A percentile compares a stretch with the other conserved stretches of the same genome.
These are phyloP conservation scores for Craseonycteris thonglongyai DNA, from an alignment of 2,113 vertebrate species.

Conservation along the genomic window DNA sequence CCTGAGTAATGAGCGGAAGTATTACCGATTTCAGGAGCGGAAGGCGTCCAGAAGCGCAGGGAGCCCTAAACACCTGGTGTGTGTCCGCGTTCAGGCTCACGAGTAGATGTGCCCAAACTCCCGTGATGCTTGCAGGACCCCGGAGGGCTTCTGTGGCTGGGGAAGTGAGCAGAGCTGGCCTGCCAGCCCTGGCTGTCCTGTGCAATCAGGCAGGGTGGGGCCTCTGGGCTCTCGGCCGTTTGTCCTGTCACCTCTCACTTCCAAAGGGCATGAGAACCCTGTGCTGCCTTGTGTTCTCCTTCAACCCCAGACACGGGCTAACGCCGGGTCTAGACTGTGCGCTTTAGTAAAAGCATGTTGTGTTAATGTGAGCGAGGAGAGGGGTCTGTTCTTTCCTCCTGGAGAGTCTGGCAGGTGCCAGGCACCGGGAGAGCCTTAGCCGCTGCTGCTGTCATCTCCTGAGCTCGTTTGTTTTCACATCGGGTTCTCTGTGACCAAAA, in stretches of 20 bases:
- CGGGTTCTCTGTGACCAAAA: rapidly evolving
- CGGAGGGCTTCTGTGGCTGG: not conserved
- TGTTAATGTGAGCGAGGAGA: not conserved
- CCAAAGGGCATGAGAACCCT: too few relatives aligned
- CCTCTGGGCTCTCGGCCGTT: too few relatives aligned
- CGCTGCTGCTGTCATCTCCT: rapidly evolving
- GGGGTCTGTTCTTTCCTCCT: not conserved
- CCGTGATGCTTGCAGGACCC: not conserved
- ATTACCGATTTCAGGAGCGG: not conserved
- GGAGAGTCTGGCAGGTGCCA: rapidly evolving
- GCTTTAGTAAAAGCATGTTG: rapidly evolving
- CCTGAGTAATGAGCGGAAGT: not conserved
- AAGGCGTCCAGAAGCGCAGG: rapidly evolving
- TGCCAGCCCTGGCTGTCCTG: not conserved
- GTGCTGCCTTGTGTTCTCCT: rapidly evolving
- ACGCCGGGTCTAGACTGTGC: rapidly evolving
- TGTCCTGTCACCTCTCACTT: too few relatives aligned
- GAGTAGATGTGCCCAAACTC: not conserved
- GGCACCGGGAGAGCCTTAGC: rapidly evolving
- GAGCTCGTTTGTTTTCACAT: rapidly evolving
- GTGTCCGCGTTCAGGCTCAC: not conserved
- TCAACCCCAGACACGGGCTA: too few relatives aligned
- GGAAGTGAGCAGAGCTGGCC: too few relatives aligned
- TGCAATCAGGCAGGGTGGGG: too few relatives aligned
- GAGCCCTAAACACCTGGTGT: not conserved